These are phyloP conservation scores for Lonchura striata DNA, from an alignment of 2,113 vertebrate species.

Conservation along the genomic window DNA sequence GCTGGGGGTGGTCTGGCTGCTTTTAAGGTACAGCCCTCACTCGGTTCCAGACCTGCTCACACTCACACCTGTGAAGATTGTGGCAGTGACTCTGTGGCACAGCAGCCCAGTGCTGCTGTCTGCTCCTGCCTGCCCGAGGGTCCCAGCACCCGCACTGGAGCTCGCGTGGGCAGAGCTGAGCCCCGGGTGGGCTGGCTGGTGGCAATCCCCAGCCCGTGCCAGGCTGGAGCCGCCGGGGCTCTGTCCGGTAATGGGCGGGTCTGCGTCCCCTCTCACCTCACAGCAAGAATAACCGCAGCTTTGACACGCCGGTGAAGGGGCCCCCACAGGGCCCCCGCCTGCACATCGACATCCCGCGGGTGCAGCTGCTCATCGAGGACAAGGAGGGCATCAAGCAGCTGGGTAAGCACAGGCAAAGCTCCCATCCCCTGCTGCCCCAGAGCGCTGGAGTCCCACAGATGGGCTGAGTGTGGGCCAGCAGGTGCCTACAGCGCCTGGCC, in stretches of 20 bases:
- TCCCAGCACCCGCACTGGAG: neutral
- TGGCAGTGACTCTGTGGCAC: neutral
- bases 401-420: slow-evolving; percentile 74
- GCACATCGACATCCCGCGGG: slow-evolving; percentile 97
- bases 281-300: slow-evolving; percentile 99
- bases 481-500: rapidly evolving
- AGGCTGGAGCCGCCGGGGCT: neutral
- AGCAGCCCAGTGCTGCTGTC: neutral
- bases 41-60: neutral
- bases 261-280: slow-evolving; percentile 59
- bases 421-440: rapidly evolving
- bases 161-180: neutral
- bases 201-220: neutral
- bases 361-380: slow-evolving; percentile 97
- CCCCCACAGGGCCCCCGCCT: slow-evolving; percentile 95
- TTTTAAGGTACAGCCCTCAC: neutral
- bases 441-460: rapidly evolving
- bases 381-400: slow-evolving; percentile 99
- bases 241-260: neutral
- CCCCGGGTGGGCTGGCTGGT: neutral
- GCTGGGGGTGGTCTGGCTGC: too few relatives aligned
- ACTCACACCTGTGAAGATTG: rapidly evolving
- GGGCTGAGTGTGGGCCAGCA: neutral
- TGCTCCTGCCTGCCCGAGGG: neutral
- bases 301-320: slow-evolving; percentile 98